Evolutionary conservation across 2,113 vertebrate species (phyloP).

Genomic region (Chloropsis cyanopogon): DNA sequence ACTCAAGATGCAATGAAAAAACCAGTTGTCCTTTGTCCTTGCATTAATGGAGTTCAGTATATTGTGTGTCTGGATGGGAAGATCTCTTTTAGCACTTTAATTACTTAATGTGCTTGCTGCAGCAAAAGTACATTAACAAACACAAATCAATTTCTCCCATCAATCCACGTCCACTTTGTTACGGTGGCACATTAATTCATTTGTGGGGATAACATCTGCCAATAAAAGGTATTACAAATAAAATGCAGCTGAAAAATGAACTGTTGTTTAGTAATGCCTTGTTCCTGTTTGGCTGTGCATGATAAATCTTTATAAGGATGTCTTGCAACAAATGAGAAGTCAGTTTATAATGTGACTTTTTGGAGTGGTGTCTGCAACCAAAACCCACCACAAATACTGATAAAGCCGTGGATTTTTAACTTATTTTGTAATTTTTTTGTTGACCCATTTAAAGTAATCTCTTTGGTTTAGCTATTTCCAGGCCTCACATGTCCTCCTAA

Average conservation of each 20-base stretch:
- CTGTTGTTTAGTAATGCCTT: constrained; percentile 1
- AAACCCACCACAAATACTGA: neutral
- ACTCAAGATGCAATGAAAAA: neutral
- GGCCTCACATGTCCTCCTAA: neutral
- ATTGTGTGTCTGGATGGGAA: neutral
- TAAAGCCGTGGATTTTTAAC: neutral
- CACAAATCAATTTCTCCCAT: constrained; percentile 41
- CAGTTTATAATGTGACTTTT: neutral
- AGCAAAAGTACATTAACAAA: constrained; percentile 34
- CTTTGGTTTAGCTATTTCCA: neutral
- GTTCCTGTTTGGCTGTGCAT: neutral
- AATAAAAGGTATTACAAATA: constrained; percentile 45
- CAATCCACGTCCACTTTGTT: constrained; percentile 10
- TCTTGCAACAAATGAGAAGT: neutral
- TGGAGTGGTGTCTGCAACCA: neutral
- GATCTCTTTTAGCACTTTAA: constrained; percentile 37
- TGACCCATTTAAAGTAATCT: neutral
- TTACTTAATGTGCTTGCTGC: constrained; percentile 43
- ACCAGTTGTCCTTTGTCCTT: neutral
- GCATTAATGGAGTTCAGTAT: neutral
- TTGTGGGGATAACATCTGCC: constrained; percentile 32
- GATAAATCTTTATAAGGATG: neutral
- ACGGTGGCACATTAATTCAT: constrained; percentile 33
- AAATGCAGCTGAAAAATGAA: constrained; percentile 49
- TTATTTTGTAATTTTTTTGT: neutral